Evolutionary conservation across 2,888 invertebrate species (phyloP).

Genomic region (Drosophila neonasuta): DNA sequence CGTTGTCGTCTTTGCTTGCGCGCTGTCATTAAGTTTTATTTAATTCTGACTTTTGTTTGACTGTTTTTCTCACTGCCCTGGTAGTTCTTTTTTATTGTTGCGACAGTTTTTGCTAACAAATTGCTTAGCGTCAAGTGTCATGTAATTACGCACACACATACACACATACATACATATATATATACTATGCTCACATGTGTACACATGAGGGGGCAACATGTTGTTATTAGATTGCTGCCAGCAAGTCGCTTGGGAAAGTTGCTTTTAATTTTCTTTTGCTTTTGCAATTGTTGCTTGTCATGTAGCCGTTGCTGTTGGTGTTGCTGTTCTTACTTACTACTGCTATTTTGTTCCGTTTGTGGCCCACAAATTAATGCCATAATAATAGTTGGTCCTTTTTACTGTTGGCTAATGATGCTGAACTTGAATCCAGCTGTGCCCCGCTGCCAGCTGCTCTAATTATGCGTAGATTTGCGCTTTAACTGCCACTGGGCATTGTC

Average conservation of each 20-base stretch:
- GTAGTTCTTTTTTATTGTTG: slow-evolving; percentile 74
- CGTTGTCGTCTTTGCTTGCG: slow-evolving; percentile 35
- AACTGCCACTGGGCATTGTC: slow-evolving; percentile 33
- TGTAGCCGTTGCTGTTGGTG: slow-evolving; percentile 25
- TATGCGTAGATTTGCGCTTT: slow-evolving; percentile 59
- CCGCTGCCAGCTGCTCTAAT: slow-evolving; percentile 68
- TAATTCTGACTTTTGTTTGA: slow-evolving; percentile 76
- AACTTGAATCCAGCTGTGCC: slow-evolving; percentile 67
- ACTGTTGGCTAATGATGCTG: slow-evolving; percentile 73
- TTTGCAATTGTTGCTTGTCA: slow-evolving; percentile 62
- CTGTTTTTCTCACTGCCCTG: slow-evolving; percentile 44
- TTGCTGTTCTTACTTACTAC: slow-evolving; percentile 1
- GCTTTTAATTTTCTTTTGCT: slow-evolving; percentile 70
- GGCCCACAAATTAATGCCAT: slow-evolving; percentile 73
- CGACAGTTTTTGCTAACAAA: slow-evolving; percentile 79
- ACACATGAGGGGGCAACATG: slow-evolving; percentile 55
- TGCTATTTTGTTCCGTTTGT: slow-evolving; percentile 35
- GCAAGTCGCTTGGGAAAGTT: slow-evolving; percentile 75
- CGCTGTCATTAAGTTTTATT: slow-evolving; percentile 78
- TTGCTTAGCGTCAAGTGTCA: slow-evolving; percentile 82
- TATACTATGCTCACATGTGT: slow-evolving; percentile 14
- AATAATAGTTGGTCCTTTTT: slow-evolving; percentile 73
- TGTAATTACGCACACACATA: slow-evolving; percentile 78
- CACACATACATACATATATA: slow-evolving; percentile 35
- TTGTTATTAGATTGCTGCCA: slow-evolving; percentile 76